Percentiles rank a stretch among this genome's conserved stretches.
These are phyloP conservation scores for Pteronura brasiliensis DNA, from an alignment of 2,113 vertebrate species.

Conservation along the genomic window DNA sequence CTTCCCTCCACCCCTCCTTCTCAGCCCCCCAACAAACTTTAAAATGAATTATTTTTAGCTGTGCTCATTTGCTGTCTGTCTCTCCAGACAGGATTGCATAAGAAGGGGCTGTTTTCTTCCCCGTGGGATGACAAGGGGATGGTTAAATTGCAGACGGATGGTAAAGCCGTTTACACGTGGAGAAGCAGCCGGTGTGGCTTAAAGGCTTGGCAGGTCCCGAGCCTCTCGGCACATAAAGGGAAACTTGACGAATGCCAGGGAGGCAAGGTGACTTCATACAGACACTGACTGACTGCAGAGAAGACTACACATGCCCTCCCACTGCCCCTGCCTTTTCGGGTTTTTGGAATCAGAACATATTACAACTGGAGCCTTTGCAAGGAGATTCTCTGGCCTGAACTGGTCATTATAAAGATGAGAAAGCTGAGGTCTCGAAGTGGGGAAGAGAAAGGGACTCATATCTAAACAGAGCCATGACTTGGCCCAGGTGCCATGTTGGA, in stretches of 20 bases:
- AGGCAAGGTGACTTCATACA: background rate
- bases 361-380: background rate
- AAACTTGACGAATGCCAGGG: background rate
- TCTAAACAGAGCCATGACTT: background rate
- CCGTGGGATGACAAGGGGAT: background rate
- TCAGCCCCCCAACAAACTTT: background rate
- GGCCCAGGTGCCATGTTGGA: fast-evolving
- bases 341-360: background rate
- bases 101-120: slow-evolving; percentile 23
- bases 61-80: slow-evolving; percentile 30
- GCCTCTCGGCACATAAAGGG: slow-evolving; percentile 10
- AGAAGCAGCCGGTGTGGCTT: slow-evolving; percentile 55
- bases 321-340: background rate
- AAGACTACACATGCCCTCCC: background rate
- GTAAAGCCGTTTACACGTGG: slow-evolving; percentile 68
- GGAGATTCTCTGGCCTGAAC: background rate
- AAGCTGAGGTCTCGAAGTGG: background rate
- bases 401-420: background rate
- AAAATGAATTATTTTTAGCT: slow-evolving; percentile 58
- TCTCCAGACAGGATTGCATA: slow-evolving; percentile 64
- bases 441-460: background rate
- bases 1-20: background rate
- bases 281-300: background rate
- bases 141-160: background rate
- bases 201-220: slow-evolving; percentile 33